A percentile compares a stretch with the other conserved stretches of the same genome.
phyloP scores from a whole-genome alignment of 2,888 invertebrate species.

The Gastracanthus pulcherrimus region DNA sequence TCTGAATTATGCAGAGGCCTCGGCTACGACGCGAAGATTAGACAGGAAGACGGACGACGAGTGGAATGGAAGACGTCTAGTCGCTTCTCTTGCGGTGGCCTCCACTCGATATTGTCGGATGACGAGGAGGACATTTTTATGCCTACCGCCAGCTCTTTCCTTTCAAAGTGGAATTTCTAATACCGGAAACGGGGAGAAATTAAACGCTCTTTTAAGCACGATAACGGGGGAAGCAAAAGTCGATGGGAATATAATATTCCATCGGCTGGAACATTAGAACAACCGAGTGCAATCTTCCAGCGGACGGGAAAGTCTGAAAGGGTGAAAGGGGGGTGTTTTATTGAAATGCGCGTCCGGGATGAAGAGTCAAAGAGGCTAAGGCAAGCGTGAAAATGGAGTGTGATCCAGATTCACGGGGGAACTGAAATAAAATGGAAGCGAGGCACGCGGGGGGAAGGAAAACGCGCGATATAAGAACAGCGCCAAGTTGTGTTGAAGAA shows the following conservation, averaged over 20 bases:
- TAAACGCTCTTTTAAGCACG: no score
- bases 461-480: neutral
- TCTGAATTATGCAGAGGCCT: conserved; percentile 58
- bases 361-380: conserved; percentile 9
- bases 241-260: no score
- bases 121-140: no score
- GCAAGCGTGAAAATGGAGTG: neutral
- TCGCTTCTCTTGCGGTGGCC: neutral
- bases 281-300: neutral
- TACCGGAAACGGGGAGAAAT: no score
- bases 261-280: neutral
- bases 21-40: conserved; percentile 34
- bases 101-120: no score
- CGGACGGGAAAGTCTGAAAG: neutral
- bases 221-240: no score
- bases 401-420: neutral
- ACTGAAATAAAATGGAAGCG: neutral
- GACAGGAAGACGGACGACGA: conserved; percentile 26
- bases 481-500: neutral
- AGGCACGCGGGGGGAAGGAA: neutral
- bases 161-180: no score
- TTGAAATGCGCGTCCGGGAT: neutral
- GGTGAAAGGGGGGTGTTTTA: neutral
- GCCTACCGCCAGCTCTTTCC: no score
- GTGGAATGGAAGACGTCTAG: neutral